These are phyloP conservation scores for Tragelaphus buxtoni DNA, from an alignment of 2,113 vertebrate genomes.

Conservation along the genomic window DNA sequence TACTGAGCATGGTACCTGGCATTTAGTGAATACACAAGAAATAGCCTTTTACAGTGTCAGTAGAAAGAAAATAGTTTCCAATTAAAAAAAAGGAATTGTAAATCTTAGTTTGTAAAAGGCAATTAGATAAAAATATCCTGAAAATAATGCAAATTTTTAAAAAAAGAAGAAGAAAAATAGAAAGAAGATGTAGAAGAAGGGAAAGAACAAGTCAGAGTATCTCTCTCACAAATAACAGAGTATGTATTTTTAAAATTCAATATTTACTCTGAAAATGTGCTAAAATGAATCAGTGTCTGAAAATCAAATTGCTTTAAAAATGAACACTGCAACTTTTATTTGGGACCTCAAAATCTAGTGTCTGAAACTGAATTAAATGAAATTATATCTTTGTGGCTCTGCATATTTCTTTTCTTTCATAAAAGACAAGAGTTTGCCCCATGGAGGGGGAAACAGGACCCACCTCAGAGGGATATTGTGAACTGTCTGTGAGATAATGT, in stretches of 20 bases:
- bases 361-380: background rate
- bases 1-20: background rate
- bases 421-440: background rate
- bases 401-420: constrained; percentile 19
- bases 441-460: background rate
- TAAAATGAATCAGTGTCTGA: constrained; percentile 34
- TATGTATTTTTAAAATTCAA: background rate
- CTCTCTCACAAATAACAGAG: background rate
- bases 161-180: background rate
- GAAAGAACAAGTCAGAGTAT: background rate
- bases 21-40: background rate
- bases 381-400: background rate
- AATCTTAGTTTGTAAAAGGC: constrained; percentile 17
- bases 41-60: background rate
- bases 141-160: background rate
- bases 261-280: constrained; percentile 27
- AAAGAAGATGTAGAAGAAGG: background rate
- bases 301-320: constrained; percentile 41
- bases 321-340: background rate
- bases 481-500: background rate
- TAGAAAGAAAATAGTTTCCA: background rate
- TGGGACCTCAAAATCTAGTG: constrained; percentile 13
- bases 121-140: constrained; percentile 35
- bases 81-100: background rate
- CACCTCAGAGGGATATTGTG: constrained; percentile 7